Percentiles rank a stretch among this genome's conserved stretches.
Evolutionary conservation across 1,140 invertebrate genomes (phyloP).

Genomic region (Linepithema humile): DNA sequence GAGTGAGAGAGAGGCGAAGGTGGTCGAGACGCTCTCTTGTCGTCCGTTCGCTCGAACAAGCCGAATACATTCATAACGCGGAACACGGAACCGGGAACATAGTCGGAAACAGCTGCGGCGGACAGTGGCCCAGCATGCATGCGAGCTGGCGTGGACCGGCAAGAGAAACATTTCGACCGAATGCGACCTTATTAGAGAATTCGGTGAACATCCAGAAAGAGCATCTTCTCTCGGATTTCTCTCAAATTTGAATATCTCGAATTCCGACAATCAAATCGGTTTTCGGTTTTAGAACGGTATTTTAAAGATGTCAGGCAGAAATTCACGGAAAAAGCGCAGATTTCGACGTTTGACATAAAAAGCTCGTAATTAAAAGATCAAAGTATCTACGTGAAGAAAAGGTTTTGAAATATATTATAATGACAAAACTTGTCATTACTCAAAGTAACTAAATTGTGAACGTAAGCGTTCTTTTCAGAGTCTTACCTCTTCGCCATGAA

Average conservation of each 20-base stretch:
- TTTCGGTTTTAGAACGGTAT: background rate
- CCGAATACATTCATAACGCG: constrained; percentile 43
- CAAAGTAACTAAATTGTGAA: background rate
- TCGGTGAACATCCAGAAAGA: background rate
- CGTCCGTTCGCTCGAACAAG: constrained; percentile 32
- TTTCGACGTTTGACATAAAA: background rate
- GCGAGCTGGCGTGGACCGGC: background rate
- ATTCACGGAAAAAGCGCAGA: background rate
- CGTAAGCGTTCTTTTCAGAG: constrained; percentile 9
- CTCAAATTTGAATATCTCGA: background rate
- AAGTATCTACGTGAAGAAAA: background rate
- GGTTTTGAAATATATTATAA: background rate
- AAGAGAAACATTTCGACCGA: constrained; percentile 16
- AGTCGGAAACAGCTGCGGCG: constrained; percentile 55
- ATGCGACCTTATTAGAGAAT: constrained; percentile 25
- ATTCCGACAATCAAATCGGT: background rate
- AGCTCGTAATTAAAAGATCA: background rate
- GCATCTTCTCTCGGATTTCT: background rate
- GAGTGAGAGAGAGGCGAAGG: background rate
- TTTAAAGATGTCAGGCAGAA: background rate
- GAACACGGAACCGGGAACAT: constrained; percentile 33
- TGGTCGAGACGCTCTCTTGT: background rate
- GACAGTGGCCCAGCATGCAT: constrained; percentile 26
- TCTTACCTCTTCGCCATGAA: background rate
- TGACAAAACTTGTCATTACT: background rate